Percentiles rank a stretch among this genome's conserved stretches.
phyloP scores from a whole-genome alignment of 2,797 vertebrate species.

The Chaetodon trifasciatus region DNA sequence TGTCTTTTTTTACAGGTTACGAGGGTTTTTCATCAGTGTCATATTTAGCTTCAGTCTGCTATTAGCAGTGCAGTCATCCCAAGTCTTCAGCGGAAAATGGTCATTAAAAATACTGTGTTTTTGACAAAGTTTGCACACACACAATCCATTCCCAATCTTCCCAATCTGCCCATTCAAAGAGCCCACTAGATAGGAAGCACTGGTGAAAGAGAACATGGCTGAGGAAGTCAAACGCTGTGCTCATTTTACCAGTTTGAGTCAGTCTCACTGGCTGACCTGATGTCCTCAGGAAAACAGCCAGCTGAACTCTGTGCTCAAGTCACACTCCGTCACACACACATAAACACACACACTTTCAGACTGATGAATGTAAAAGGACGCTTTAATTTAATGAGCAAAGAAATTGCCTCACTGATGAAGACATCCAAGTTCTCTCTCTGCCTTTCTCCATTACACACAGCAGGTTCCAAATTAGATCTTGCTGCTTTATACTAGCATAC shows the following conservation, averaged over 20 bases:
- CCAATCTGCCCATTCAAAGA: not conserved
- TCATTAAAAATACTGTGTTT: not conserved
- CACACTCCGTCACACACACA: constrained; percentile 38
- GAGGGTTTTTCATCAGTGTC: no score
- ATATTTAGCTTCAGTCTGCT: no score
- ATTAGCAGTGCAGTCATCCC: no score
- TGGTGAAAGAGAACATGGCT: not conserved
- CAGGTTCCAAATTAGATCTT: constrained; percentile 43
- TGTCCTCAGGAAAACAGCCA: constrained; percentile 18
- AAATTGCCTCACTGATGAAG: constrained; percentile 46
- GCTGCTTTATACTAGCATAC: constrained; percentile 31
- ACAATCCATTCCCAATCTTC: not conserved
- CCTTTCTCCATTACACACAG: constrained; percentile 45
- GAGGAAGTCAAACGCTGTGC: not conserved
- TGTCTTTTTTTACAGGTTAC: no score
- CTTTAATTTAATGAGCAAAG: constrained; percentile 29
- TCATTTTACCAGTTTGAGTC: not conserved
- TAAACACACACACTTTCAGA: constrained; percentile 23
- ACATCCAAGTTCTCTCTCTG: constrained; percentile 25
- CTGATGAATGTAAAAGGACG: constrained; percentile 16
- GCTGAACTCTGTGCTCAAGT: constrained; percentile 21
- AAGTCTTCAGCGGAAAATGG: no score
- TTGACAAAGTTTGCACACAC: not conserved
- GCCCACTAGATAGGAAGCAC: not conserved
- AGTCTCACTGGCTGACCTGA: constrained; percentile 6